Evolutionary conservation across 92 coral and sea anemone species (phyloP), one percentile per base, ranked within the genome.

Genomic region (Plumapathes pennacea): DNA sequence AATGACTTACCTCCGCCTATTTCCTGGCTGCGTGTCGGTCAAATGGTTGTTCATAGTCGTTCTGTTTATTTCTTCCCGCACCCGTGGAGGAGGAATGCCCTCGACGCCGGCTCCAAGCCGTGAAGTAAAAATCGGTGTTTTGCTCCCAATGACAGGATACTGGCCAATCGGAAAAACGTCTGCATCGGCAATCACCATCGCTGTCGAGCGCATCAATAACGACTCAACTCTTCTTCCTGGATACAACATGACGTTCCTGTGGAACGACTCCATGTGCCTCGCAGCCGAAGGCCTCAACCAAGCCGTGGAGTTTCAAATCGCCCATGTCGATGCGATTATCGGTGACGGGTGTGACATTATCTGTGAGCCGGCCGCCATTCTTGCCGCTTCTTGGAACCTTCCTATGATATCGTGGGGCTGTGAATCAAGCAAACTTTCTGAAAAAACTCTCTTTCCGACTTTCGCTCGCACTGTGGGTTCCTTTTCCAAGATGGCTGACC

Each of bases 401-500:
- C 95, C 95, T 18, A 85, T 85, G 70, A 79, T 86, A 14, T 86
- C 95, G 14, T 86, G 88, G 88, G 95, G 85, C 38, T 86, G 95
- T 20, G 88, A 81, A 68, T 81, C 88, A 21, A 81, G 88, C 40
- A 81, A 75, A 24, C 55, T 86, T 9, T 86, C 95, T 1, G 89
- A 86, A 42, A 86, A 86, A 31, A 74, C 77, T 36, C 62, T 81
- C 49, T 71, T 59, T 44, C 85, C 80, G 6, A 86, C 95, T 4
- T 86, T 86, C 49, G 89, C 78, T 26, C 71, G 95, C 40, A 86
- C 95, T 4, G 89, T 81, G 2, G 89, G 86, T 2, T 81, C 95
- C 4, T 86, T 86, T 50, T 81, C 95, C 27, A 81, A 85, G 55
- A 81, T 76, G 88, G 95, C 88, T 19, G 76, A 66, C 31, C 64